Conservation (phyloP, 2,888 invertebrate species). For the Xiphydria camelus region DNA sequence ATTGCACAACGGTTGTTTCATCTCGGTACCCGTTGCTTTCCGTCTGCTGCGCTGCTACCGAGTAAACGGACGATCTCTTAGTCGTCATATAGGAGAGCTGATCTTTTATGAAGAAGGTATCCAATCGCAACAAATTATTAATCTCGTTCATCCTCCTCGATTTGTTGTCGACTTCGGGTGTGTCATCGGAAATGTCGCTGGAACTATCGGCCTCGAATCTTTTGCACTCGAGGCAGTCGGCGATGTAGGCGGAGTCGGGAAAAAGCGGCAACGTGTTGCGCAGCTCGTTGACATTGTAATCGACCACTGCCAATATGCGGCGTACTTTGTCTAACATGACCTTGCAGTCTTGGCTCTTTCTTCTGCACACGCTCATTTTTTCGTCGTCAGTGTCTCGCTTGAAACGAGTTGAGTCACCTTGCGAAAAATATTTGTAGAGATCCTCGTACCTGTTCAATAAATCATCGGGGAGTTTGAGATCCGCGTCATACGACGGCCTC, state of each 20-base stretch:
- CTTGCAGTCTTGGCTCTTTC: conserved; percentile 21
- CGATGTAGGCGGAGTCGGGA: conserved; percentile 9
- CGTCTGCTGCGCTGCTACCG: no score
- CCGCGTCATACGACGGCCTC: no score
- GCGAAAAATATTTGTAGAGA: background rate
- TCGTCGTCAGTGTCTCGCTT: conserved; percentile 5
- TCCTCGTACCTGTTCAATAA: background rate
- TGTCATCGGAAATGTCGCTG: no score
- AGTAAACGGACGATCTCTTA: no score
- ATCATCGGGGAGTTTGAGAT: background rate
- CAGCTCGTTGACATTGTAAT: conserved; percentile 9
- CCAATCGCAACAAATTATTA: no score
- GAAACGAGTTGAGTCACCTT: background rate
- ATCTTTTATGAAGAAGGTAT: no score
- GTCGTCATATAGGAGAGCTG: no score
- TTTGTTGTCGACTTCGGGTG: no score
- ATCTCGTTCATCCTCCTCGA: no score
- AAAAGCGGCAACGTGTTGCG: conserved; percentile 1
- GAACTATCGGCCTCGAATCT: no score
- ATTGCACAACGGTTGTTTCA: no score
- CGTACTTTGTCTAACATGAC: conserved; percentile 17
- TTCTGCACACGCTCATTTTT: conserved; percentile 17
- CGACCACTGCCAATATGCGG: conserved; percentile 7
- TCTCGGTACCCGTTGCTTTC: no score
- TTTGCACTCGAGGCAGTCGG: conserved; percentile 33